Conservation (phyloP, 2,888 invertebrate genomes). For the Iphiclides podalirius region DNA sequence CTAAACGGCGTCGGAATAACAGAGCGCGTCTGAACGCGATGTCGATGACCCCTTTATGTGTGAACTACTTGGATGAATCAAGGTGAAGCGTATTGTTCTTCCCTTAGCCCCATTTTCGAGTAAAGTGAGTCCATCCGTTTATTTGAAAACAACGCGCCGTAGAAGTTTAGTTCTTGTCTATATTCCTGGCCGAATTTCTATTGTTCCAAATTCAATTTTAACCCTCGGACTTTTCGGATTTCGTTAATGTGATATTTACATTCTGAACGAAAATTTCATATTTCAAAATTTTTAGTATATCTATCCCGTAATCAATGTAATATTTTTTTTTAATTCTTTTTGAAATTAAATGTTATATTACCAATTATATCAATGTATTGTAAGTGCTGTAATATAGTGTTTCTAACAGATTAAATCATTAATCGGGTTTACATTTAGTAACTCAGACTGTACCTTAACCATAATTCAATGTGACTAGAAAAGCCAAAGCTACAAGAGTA, state of each 20-base stretch:
- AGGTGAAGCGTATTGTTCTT: conserved; percentile 7
- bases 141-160: neutral
- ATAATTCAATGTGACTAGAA: no score
- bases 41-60: conserved; percentile 8
- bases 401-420: no score
- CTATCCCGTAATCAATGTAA: no score
- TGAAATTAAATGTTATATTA: no score
- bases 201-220: neutral
- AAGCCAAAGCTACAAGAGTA: no score
- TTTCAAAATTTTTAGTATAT: no score
- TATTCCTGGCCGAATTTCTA: neutral
- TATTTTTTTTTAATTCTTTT: neutral
- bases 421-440: no score
- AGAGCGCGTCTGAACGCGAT: conserved; percentile 5
- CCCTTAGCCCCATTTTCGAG: neutral
- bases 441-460: no score
- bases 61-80: neutral
- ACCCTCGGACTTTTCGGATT: neutral
- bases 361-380: no score
- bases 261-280: neutral
- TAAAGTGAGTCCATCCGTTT: neutral
- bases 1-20: conserved; percentile 12
- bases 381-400: no score
- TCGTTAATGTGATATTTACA: neutral
- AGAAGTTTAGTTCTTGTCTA: neutral